Evolutionary conservation across 1,140 invertebrate genomes (phyloP).

Genomic region (Latrodectus geometricus): DNA sequence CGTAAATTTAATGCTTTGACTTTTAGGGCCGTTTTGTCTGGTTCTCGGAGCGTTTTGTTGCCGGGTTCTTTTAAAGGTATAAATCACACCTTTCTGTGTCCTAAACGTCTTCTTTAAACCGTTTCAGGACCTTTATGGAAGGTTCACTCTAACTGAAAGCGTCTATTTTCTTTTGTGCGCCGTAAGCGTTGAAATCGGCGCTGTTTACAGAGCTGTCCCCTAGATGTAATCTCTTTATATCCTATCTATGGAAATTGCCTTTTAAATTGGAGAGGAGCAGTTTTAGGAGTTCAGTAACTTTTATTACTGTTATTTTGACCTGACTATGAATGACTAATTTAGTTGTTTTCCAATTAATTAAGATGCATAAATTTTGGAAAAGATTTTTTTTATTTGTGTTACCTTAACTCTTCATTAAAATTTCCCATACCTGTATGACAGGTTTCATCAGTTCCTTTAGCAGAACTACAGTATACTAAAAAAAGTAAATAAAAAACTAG

Average conservation of each 20-base stretch:
- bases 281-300: too few species aligned
- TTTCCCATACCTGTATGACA: too few species aligned
- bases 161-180: background rate
- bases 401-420: too few species aligned
- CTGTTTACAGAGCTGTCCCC: background rate
- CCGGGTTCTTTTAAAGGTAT: background rate
- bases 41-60: background rate
- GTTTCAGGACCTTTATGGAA: background rate
- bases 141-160: background rate
- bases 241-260: background rate
- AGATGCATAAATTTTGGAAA: too few species aligned
- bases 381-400: too few species aligned
- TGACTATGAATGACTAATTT: too few species aligned
- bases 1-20: background rate
- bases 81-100: background rate
- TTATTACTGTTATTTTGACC: too few species aligned
- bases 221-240: background rate
- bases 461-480: too few species aligned
- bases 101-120: background rate
- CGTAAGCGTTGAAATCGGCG: background rate
- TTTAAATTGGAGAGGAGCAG: background rate
- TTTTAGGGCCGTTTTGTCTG: background rate
- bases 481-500: too few species aligned
- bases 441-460: too few species aligned
- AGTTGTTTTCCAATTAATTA: too few species aligned